These are phyloP conservation scores for Scartelaos histophorus DNA, from an alignment of 2,113 vertebrate genomes.

Conservation along the genomic window DNA sequence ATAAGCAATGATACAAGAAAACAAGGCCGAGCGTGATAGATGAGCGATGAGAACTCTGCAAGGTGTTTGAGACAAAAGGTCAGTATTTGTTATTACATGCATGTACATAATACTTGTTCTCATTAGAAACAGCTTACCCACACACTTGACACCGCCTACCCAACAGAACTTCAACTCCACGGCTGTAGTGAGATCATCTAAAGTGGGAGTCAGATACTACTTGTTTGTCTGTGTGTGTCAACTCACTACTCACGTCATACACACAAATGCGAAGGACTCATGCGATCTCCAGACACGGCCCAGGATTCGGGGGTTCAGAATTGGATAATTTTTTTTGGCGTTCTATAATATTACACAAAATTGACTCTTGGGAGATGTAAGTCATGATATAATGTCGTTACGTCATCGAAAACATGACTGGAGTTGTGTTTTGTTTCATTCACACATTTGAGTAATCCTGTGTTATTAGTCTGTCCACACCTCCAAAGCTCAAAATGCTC, in stretches of 20 bases:
- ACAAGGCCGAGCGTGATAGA: constrained; percentile 7
- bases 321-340: not conserved
- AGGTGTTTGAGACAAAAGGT: constrained; percentile 53
- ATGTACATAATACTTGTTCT: constrained; percentile 38
- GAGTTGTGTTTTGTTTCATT: no score
- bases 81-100: constrained; percentile 51
- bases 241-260: constrained; percentile 26
- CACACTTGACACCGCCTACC: constrained; percentile 43
- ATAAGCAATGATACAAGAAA: constrained; percentile 9
- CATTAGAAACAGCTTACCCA: constrained; percentile 53
- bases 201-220: constrained; percentile 50
- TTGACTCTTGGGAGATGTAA: no score
- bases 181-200: constrained; percentile 46
- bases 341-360: no score
- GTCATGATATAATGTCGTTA: no score
- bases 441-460: no score
- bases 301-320: not conserved
- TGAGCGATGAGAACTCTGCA: constrained; percentile 20
- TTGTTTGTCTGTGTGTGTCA: constrained; percentile 32
- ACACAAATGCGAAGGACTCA: not conserved
- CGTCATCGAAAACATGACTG: no score
- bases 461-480: no score
- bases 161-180: constrained; percentile 46
- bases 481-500: no score
- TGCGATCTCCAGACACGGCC: not conserved